Evolutionary conservation across 2,113 vertebrate species (phyloP).

Genomic region (Tupaia tana): DNA sequence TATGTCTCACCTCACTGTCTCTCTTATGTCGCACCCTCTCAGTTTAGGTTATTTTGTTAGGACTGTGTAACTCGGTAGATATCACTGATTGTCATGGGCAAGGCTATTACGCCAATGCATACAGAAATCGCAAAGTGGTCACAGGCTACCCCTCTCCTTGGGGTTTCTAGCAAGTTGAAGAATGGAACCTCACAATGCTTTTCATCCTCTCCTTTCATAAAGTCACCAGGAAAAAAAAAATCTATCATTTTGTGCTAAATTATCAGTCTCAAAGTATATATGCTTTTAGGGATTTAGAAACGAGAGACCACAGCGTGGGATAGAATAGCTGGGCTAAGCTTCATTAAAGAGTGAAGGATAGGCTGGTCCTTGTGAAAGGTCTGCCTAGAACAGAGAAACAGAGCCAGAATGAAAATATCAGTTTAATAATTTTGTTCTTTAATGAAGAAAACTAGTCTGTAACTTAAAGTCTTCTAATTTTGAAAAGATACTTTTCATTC

Average conservation of each 20-base stretch:
- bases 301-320: not conserved
- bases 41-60: not conserved
- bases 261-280: not conserved
- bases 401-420: not conserved
- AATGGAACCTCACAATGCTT: not conserved
- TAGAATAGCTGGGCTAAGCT: not conserved
- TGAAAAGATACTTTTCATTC: not conserved
- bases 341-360: accelerated
- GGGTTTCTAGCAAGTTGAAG: not conserved
- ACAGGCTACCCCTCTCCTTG: not conserved
- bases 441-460: not conserved
- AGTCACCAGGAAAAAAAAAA: not conserved
- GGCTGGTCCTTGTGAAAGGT: accelerated
- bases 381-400: not conserved
- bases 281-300: not conserved
- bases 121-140: not conserved
- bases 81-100: not conserved
- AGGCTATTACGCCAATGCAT: not conserved
- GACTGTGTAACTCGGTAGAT: not conserved
- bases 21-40: too few species aligned
- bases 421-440: not conserved
- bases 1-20: not conserved
- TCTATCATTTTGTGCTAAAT: not conserved
- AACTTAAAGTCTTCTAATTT: not conserved
- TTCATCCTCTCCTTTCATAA: not conserved